Conservation (phyloP, 2,797 vertebrate genomes). For the Semotilus atromaculatus region DNA sequence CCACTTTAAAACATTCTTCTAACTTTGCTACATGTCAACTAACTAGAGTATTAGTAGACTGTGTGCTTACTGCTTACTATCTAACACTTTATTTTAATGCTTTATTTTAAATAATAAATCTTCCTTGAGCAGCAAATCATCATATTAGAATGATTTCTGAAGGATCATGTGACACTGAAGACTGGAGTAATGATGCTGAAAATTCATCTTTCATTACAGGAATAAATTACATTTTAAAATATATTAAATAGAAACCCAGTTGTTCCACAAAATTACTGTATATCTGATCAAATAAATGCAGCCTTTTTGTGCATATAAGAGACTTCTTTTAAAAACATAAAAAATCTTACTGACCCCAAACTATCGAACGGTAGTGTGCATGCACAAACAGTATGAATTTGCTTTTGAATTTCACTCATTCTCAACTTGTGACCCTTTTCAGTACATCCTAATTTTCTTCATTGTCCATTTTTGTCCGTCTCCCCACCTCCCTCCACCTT, state of each 20-base stretch:
- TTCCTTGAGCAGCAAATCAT: neutral
- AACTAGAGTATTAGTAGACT: no score
- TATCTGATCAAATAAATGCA: neutral
- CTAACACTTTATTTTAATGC: no score
- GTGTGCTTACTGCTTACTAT: no score
- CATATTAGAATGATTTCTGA: neutral
- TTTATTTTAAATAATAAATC: neutral
- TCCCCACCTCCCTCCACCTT: constrained; percentile 61
- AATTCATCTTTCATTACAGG: neutral
- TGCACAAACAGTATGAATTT: neutral
- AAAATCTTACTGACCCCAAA: neutral
- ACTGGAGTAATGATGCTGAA: neutral
- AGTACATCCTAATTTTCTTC: constrained; percentile 62
- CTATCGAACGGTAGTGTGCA: neutral
- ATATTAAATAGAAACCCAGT: neutral
- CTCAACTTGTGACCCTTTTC: constrained; percentile 64
- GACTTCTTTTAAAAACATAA: neutral
- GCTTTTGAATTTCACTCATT: constrained; percentile 46
- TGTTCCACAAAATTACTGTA: neutral
- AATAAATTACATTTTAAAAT: neutral
- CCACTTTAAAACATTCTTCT: no score
- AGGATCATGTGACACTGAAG: neutral
- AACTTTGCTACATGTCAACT: no score
- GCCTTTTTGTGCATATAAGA: neutral
- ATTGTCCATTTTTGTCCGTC: constrained; percentile 47